Evolutionary conservation across 2,797 vertebrate genomes (phyloP).

Genomic region (Pipistrellus kuhlii): DNA sequence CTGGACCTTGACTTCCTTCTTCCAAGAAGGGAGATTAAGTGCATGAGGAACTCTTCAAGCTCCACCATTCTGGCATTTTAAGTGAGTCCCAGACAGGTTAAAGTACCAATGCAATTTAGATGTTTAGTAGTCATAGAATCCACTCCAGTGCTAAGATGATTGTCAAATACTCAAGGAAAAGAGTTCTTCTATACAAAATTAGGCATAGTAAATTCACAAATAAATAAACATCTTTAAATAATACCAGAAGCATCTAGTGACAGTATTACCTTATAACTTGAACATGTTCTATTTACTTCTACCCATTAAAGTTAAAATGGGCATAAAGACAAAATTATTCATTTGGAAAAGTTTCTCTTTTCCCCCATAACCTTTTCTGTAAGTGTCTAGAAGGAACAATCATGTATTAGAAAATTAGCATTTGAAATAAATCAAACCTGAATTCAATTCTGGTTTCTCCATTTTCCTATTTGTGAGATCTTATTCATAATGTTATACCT

Average conservation of each 20-base stretch:
- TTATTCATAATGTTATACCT: background rate
- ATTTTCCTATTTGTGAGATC: background rate
- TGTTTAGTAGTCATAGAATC: background rate
- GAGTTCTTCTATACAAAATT: background rate
- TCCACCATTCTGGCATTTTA: background rate
- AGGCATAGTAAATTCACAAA: background rate
- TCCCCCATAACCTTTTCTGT: background rate
- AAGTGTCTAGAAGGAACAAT: background rate
- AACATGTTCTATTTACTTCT: background rate
- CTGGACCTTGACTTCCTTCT: background rate
- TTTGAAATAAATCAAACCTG: background rate
- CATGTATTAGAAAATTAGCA: background rate
- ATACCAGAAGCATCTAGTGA: background rate
- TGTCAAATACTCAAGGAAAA: background rate
- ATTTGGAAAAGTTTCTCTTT: background rate
- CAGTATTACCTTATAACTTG: background rate
- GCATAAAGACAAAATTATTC: constrained; percentile 2
- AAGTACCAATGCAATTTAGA: background rate
- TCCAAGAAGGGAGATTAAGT: background rate
- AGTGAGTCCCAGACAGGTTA: background rate
- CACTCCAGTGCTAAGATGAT: background rate
- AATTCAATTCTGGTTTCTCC: constrained; percentile 28
- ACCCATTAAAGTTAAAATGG: background rate
- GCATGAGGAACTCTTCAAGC: background rate
- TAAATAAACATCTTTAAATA: background rate